These are phyloP conservation scores for Metopolophium dirhodum DNA, from an alignment of 1,140 invertebrate genomes.

Conservation along the genomic window DNA sequence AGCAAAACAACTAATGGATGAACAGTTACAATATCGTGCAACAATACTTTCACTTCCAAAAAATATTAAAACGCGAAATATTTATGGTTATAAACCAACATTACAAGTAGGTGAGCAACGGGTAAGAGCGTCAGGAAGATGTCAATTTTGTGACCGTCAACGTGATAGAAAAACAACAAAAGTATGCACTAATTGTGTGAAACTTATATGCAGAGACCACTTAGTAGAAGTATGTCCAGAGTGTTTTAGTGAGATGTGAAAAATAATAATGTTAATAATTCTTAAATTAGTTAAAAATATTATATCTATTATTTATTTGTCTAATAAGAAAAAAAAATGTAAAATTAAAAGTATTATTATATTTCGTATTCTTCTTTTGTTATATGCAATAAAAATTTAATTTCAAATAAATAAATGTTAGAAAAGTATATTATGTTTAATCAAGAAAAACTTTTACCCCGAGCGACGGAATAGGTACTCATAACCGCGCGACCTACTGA, in stretches of 20 bases:
- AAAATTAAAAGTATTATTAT: neutral
- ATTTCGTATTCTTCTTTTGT: neutral
- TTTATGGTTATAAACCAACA: neutral
- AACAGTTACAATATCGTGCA: neutral
- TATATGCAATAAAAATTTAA: neutral
- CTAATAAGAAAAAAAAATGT: neutral
- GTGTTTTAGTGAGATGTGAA: neutral
- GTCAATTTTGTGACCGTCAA: conserved; percentile 19
- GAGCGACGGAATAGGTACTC: neutral
- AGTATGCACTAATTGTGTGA: neutral
- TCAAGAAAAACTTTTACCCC: neutral
- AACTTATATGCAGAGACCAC: conserved; percentile 4
- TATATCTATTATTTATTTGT: neutral
- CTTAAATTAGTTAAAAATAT: neutral
- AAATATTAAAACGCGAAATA: neutral
- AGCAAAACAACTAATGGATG: neutral
- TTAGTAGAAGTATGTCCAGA: conserved; percentile 16
- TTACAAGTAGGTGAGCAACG: neutral
- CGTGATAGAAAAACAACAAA: conserved; percentile 14
- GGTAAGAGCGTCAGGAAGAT: conserved; percentile 9
- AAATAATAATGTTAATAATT: neutral
- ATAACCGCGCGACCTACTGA: no score
- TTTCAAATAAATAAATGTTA: neutral
- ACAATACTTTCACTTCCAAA: neutral
- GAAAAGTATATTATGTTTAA: neutral